Conservation (phyloP, 23 tunicate genomes). For the Pegea sp. region DNA sequence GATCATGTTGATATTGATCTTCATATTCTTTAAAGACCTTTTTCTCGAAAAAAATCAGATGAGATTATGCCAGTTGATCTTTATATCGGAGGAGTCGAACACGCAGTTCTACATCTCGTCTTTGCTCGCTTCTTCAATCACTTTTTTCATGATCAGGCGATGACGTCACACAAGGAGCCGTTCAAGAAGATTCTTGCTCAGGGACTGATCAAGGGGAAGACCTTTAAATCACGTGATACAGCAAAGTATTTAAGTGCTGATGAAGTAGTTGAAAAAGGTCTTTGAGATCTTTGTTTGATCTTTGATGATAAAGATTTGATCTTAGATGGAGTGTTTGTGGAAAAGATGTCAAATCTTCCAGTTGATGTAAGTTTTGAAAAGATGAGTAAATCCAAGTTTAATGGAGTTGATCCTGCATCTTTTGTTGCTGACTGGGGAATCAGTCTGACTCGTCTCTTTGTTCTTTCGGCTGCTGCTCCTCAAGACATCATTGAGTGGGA, state of each 20-base stretch:
- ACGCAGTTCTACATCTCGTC: slow-evolving; percentile 69
- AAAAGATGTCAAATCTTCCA: background rate
- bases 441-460: slow-evolving; percentile 58
- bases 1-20: background rate
- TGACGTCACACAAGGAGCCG: slow-evolving; percentile 46
- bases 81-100: slow-evolving; percentile 82
- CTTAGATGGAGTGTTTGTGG: background rate
- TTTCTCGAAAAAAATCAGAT: slow-evolving; percentile 21
- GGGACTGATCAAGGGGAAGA: slow-evolving; percentile 67
- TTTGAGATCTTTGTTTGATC: too few relatives aligned
- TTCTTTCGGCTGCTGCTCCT: slow-evolving; percentile 78
- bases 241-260: slow-evolving; percentile 35
- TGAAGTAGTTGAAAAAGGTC: too few relatives aligned
- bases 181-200: slow-evolving; percentile 63
- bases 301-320: too few relatives aligned
- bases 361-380: slow-evolving; percentile 55
- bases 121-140: slow-evolving; percentile 64
- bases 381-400: slow-evolving; percentile 80
- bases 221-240: slow-evolving; percentile 17
- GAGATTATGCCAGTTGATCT: slow-evolving; percentile 74
- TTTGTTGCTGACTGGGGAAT: slow-evolving; percentile 85
- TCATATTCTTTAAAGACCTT: slow-evolving; percentile 7
- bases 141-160: slow-evolving; percentile 41
- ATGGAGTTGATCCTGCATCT: slow-evolving; percentile 74
- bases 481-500: slow-evolving; percentile 71